Evolutionary conservation across 2,113 vertebrate species (phyloP), one percentile per base, ranked within the genome.

Genomic region (Indicator indicator): DNA sequence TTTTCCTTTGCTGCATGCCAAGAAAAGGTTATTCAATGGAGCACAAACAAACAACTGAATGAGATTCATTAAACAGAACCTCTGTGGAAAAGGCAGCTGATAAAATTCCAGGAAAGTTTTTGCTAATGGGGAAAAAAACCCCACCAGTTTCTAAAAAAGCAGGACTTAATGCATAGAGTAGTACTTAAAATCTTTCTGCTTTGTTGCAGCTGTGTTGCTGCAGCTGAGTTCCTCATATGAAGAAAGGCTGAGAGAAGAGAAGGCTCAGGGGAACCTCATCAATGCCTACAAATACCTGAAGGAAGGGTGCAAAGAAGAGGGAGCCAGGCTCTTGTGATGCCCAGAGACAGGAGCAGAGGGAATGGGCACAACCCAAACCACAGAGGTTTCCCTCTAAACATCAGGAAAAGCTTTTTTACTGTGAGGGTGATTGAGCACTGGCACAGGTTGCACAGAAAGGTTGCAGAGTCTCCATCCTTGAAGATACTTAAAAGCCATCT

Each of bases 21-120:
- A 72, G 76, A 86, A 70, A 93, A 83, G 46, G 26, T 55, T 75
- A 56, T 78, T 84, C 87, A 94, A 77, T 62, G 75, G 48, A 83
- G 32, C n/a, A 62, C 42, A 91, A 96, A 70, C 20, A 93, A 93
- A 91, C 12, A 73, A 68, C 71, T 68, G 33, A 91, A 68, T 85
- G 28, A 89, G 44, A 85, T 90, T 64, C 71, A 60, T 92, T 94
- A 58, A 86, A 81, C 15, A 90, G 65, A 95, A 81, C 21, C 56
- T 64, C 48, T 75, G 27, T 67, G 75, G 42, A 88, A 89, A 90
- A 77, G 21, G 7, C 46, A 92, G 64, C 64, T 88, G 44, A 81
- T 80, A 74, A 93, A 90, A 93, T 83, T 86, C 42, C 33, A 76
- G 58, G 38, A 38, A 85, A 59, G 8, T 33, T 33, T 20, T 83